phyloP scores from a whole-genome alignment of 2,888 invertebrate genomes.

The Leistus spinibarbis region DNA sequence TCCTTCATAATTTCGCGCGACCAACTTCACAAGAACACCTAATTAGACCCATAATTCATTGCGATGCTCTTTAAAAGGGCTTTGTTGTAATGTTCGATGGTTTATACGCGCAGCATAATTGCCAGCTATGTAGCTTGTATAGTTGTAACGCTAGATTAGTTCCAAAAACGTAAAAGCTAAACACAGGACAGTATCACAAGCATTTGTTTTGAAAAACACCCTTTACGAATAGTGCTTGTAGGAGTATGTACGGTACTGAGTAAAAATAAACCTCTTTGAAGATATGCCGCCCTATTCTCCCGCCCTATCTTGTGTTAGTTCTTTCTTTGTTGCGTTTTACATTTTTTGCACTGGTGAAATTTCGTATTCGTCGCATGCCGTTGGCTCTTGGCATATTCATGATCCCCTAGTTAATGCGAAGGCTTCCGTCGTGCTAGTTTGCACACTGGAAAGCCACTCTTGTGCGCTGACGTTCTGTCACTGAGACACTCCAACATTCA shows the following conservation, averaged over 20 bases:
- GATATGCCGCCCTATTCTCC: background rate
- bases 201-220: background rate
- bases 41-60: constrained; percentile 8
- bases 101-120: background rate
- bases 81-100: constrained; percentile 7
- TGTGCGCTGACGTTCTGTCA: constrained; percentile 12
- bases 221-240: background rate
- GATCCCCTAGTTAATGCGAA: constrained; percentile 13
- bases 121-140: background rate
- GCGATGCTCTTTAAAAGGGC: background rate
- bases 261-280: background rate
- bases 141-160: background rate
- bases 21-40: background rate
- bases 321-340: constrained; percentile 2
- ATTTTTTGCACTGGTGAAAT: background rate
- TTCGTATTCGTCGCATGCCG: constrained; percentile 10
- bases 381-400: constrained; percentile 13
- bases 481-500: constrained; percentile 15
- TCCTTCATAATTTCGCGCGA: constrained; percentile 14
- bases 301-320: background rate
- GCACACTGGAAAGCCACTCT: constrained; percentile 10
- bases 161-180: background rate
- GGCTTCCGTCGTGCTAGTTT: constrained; percentile 10
- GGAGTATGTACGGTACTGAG: background rate
- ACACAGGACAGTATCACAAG: background rate